Conservation (phyloP, 2,797 vertebrate species). For the Pangasius sanitwongsei region DNA sequence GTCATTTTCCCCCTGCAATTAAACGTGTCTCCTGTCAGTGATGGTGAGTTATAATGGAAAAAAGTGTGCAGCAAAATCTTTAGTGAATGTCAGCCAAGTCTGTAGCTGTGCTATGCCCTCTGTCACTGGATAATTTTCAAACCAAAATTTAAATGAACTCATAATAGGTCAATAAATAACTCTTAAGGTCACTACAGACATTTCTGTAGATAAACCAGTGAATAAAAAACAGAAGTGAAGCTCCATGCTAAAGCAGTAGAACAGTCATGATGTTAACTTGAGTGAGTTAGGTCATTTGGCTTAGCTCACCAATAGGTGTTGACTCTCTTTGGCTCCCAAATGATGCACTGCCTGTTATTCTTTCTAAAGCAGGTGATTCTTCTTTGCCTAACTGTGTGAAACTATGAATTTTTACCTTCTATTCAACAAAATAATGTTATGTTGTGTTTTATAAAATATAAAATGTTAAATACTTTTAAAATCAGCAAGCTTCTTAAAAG, state of each 20-base stretch:
- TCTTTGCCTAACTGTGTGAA: background rate
- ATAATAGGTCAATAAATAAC: background rate
- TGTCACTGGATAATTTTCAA: no score
- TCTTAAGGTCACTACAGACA: background rate
- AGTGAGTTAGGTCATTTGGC: background rate
- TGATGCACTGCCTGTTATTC: background rate
- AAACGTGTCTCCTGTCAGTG: background rate
- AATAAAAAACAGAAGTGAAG: background rate
- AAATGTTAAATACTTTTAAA: background rate
- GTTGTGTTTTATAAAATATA: background rate
- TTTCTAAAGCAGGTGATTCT: background rate
- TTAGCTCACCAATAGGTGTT: background rate
- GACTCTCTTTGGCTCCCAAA: background rate
- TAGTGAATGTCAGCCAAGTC: slow-evolving; percentile 6
- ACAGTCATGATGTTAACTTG: background rate
- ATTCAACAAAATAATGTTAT: background rate
- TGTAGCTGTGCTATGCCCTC: background rate
- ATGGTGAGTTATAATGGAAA: background rate
- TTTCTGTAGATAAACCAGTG: background rate
- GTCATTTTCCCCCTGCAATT: background rate
- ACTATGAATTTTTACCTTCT: background rate
- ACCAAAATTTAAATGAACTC: no score
- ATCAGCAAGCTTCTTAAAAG: background rate
- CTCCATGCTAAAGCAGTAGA: background rate
- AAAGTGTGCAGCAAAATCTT: background rate